Evolutionary conservation across 2,113 vertebrate species (phyloP).

Genomic region (Lota lota): DNA sequence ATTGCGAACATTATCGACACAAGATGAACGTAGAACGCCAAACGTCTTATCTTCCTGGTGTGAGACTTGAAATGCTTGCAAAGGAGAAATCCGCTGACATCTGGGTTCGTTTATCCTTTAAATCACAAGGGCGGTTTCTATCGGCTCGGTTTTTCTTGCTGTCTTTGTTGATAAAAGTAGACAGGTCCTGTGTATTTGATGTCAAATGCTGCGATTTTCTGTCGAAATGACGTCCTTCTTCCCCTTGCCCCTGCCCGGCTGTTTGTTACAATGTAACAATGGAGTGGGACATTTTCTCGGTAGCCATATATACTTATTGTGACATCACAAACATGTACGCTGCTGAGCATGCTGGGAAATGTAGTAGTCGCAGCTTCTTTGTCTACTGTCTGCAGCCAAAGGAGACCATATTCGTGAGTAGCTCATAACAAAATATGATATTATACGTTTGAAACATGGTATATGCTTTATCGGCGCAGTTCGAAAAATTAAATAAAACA

Average conservation of each 20-base stretch:
- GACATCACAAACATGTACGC: conserved; percentile 62
- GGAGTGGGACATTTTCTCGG: conserved; percentile 66
- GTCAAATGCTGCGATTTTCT: conserved; percentile 30
- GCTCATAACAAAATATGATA: too few species aligned
- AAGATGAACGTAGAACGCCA: conserved; percentile 12
- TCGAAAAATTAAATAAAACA: too few species aligned
- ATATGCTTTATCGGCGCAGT: too few species aligned
- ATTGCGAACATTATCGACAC: conserved; percentile 26
- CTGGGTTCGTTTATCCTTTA: conserved; percentile 59
- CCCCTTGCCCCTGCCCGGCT: conserved; percentile 60
- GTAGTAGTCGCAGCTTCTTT: conserved; percentile 46
- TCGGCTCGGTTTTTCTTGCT: conserved; percentile 32
- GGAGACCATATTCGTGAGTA: background rate
- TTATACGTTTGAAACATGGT: too few species aligned
- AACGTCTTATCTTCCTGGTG: conserved; percentile 41
- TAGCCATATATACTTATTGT: conserved; percentile 68
- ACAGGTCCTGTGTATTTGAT: background rate
- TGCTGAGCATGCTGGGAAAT: conserved; percentile 63
- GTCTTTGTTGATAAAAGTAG: conserved; percentile 33
- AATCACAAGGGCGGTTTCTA: conserved; percentile 50
- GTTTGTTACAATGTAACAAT: conserved; percentile 76
- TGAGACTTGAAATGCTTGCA: conserved; percentile 42
- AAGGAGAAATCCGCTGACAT: conserved; percentile 63
- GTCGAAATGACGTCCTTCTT: conserved; percentile 49
- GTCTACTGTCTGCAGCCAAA: conserved; percentile 23